A percentile compares a stretch with the other conserved stretches of the same genome.
phyloP scores from a whole-genome alignment of 2,797 vertebrate genomes.

The Urocyon cinereoargenteus region DNA sequence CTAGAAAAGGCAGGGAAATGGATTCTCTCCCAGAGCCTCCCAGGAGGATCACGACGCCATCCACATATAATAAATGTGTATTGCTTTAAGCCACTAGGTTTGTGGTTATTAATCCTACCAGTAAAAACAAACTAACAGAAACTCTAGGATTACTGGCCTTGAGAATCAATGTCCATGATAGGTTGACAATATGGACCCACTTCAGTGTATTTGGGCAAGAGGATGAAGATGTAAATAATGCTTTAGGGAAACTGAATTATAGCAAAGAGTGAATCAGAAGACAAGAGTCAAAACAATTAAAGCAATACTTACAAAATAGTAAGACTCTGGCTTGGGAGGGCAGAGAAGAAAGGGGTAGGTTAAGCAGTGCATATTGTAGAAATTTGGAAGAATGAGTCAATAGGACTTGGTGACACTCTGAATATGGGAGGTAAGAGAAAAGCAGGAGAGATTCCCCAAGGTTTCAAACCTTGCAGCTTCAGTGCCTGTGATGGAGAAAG shows the following conservation, averaged over 20 bases:
- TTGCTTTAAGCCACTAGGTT: background rate
- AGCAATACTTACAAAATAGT: background rate
- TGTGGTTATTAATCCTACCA: background rate
- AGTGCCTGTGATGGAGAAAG: background rate
- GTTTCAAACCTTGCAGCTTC: background rate
- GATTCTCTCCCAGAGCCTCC: background rate
- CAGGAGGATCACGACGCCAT: background rate
- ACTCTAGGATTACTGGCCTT: background rate
- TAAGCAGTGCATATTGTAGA: background rate
- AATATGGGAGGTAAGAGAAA: background rate
- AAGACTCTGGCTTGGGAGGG: background rate
- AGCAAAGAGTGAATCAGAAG: background rate
- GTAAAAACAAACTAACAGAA: background rate
- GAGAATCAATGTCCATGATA: background rate
- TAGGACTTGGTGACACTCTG: background rate
- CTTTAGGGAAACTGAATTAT: background rate
- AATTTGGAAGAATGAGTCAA: background rate
- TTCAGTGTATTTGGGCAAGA: background rate
- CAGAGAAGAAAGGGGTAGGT: background rate
- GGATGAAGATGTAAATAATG: background rate
- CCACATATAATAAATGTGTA: background rate
- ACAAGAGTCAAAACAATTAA: background rate
- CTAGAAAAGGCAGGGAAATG: background rate
- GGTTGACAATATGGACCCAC: background rate
- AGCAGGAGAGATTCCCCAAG: background rate